Evolutionary conservation across 2,888 invertebrate genomes (phyloP).

Genomic region (Polyommatus iphigenia): DNA sequence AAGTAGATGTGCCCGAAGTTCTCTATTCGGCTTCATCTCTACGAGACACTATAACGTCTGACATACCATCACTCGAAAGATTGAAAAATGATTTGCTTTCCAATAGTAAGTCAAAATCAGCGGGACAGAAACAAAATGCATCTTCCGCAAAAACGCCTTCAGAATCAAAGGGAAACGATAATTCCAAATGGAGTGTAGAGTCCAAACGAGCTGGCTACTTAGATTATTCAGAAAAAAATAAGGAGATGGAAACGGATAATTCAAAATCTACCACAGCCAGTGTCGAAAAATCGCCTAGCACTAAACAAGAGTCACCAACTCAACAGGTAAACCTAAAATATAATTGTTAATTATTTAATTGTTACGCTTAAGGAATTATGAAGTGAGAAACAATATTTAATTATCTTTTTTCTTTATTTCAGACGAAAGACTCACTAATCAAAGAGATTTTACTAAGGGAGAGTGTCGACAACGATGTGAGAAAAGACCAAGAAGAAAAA

Average conservation of each 20-base stretch:
- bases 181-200: slow-evolving; percentile 47
- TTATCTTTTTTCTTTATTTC: slow-evolving; percentile 46
- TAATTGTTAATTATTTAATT: slow-evolving; percentile 10
- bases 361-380: not conserved
- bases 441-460: slow-evolving; percentile 64
- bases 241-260: slow-evolving; percentile 29
- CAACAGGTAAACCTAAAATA: slow-evolving; percentile 56
- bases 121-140: not conserved
- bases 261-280: slow-evolving; percentile 44
- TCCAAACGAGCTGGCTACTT: slow-evolving; percentile 64
- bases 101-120: slow-evolving; percentile 32
- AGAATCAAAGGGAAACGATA: slow-evolving; percentile 1
- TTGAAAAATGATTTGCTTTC: slow-evolving; percentile 46
- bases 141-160: not conserved
- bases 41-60: slow-evolving; percentile 48
- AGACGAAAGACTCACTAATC: slow-evolving; percentile 64
- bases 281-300: slow-evolving; percentile 44
- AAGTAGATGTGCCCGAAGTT: slow-evolving; percentile 50
- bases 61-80: slow-evolving; percentile 50
- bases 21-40: slow-evolving; percentile 43
- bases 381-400: not conserved
- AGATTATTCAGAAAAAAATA: slow-evolving; percentile 52
- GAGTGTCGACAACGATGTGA: slow-evolving; percentile 51
- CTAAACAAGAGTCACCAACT: slow-evolving; percentile 52
- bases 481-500: slow-evolving; percentile 46